Base-by-base conservation (phyloP, 2,888 invertebrate species). In the Oithona nana region DNA sequence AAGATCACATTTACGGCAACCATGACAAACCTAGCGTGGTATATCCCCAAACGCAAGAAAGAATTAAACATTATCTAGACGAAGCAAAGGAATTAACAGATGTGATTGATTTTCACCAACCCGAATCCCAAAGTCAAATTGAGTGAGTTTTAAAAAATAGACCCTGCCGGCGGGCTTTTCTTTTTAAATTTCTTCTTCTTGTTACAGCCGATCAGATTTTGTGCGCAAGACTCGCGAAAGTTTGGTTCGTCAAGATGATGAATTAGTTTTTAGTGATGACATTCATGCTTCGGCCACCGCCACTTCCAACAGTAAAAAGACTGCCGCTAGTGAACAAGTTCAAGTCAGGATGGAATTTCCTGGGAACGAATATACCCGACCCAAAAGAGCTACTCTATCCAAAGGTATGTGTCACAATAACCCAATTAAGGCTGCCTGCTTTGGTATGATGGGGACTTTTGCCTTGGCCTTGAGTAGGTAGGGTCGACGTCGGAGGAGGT, bases 21-120 rank as follows among this genome's bases (percentile, higher is more conserved):
- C 24, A 54, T 24, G 54, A 26, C 50, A 22, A 49, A 16, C 24
- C 54, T 26, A 54, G 26, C 3, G 54, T 54, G 3, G 54, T 54
- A 2, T 54, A 24, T 54, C 54, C 54, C 26, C 24, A 54, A 26
- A 24, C 22, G 26, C 20, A 26, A 11, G 54, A 54, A 16, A 26
- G 26, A 16, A 54, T 54, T 26, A 20, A 16, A 26, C 22, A 26
- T 3, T 54, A 54, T 26, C 48, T 59, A 49, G 59, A 59, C 59
- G 26, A 59, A 20, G 59, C 59, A 22, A 59, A 59, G 26, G 59
- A 59, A 59, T 22, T 26, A 22, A 59, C 28, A n/a, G 59, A 59
- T 26, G 59, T 59, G 48, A 59, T 59, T 8, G 59, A 59, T 39
- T 59, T 59, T 28, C 30, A 28, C 24, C 54, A 16, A 49, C 3